Base-by-base conservation (phyloP, 2,113 vertebrate species). In the Calidris pygmaea region DNA sequence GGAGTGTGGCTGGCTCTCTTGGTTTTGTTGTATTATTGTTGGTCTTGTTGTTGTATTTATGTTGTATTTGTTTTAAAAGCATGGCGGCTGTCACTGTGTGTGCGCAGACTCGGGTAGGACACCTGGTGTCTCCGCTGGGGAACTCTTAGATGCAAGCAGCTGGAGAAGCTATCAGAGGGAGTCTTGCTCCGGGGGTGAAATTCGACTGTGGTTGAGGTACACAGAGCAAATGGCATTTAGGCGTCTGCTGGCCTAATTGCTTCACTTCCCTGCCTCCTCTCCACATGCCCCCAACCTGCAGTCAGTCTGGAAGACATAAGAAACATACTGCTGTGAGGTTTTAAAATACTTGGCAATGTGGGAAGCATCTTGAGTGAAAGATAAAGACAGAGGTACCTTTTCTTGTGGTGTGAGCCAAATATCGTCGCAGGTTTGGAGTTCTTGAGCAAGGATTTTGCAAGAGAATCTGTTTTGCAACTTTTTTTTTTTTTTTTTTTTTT, bases 381-480 rank as follows among this genome's bases (percentile, higher is more conserved):
- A 77, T 81, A 53, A 75, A 90, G 45, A 32, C 53, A 73, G 82
- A 95, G 58, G n/a, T 90, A 41, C 45, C 53, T 92, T 90, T 59
- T 32, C 37, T 47, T 63, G 52, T 41, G 77, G 60, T 53, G 72
- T 37, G 59, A 94, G 65, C 29, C 32, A 71, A 39, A 67, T 74
- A 39, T 47, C 79, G 70, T 45, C 30, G 63, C 39, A 90, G 76
- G 70, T 90, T 91, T 73, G 58, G 80, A 88, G 83, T n/a, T 87
- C 70, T 55, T 19, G 41, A 71, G 66, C n/a, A 41, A 76, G 55
- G 63, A 32, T 91, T 93, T 92, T n/a, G 3, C 88, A 95, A 97
- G 85, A 75, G 21, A 52, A 55, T 87, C 48, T 92, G 53, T 74
- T 96, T 95, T 91, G 86, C 60, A 96, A 81, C 71, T 12, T 55